These are phyloP conservation scores for Phaedon cochleariae DNA, from an alignment of 2,888 invertebrate species.

Conservation along the genomic window DNA sequence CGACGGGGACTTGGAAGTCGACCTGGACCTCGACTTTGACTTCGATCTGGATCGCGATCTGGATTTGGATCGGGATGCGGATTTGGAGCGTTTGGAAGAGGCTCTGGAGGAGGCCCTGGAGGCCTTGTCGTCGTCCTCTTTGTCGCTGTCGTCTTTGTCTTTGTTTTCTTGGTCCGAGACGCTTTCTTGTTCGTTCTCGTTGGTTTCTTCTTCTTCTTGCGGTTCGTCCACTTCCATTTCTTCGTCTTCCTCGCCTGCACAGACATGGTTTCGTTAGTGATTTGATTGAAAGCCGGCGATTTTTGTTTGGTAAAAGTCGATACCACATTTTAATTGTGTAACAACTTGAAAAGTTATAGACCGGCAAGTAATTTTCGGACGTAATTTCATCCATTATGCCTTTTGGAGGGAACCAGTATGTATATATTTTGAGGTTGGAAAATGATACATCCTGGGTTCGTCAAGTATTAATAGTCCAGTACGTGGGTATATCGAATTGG, in stretches of 20 bases:
- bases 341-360: no score
- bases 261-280: no score
- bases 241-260: constrained; percentile 68
- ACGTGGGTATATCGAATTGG: no score
- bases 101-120: constrained; percentile 48
- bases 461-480: no score
- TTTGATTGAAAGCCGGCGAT: no score
- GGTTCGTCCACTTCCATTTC: constrained; percentile 64
- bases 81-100: constrained; percentile 28
- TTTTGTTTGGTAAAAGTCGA: no score
- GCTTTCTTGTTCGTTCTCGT: constrained; percentile 63
- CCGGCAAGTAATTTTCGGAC: no score
- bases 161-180: constrained; percentile 62
- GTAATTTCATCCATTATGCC: no score
- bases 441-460: no score
- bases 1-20: constrained; percentile 58
- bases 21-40: constrained; percentile 58
- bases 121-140: constrained; percentile 52
- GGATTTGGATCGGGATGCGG: constrained; percentile 31
- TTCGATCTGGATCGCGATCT: constrained; percentile 52
- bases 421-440: no score
- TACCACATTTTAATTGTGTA: no score
- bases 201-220: constrained; percentile 66
- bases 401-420: no score
- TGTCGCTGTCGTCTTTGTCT: constrained; percentile 55